Evolutionary conservation across 2,888 invertebrate species (phyloP).

Genomic region (Acanthococcus lagerstroemiae): DNA sequence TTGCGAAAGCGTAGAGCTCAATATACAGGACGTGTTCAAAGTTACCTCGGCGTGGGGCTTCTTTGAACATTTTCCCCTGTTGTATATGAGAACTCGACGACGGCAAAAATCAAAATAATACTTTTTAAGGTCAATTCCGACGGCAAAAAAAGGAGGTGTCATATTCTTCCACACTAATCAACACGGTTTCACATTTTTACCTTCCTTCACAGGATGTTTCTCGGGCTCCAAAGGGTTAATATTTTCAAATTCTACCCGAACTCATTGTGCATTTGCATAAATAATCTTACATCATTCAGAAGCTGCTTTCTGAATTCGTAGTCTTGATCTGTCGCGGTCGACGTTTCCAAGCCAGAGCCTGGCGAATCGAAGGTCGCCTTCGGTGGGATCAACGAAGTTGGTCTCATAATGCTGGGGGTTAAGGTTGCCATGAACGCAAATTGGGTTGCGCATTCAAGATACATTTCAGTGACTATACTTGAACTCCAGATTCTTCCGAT

Average conservation of each 20-base stretch:
- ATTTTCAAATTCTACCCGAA: background rate
- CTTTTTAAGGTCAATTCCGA: background rate
- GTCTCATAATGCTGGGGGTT: constrained; percentile 7
- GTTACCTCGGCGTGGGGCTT: too few relatives aligned
- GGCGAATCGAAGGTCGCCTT: constrained; percentile 33
- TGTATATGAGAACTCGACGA: too few relatives aligned
- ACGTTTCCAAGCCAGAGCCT: constrained; percentile 32
- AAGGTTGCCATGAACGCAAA: constrained; percentile 21
- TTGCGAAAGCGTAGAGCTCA: too few relatives aligned
- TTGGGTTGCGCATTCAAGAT: constrained; percentile 11
- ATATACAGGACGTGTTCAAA: too few relatives aligned
- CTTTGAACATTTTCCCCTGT: too few relatives aligned
- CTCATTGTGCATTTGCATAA: too few relatives aligned
- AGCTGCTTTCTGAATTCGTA: constrained; percentile 64
- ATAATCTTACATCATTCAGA: constrained; percentile 62
- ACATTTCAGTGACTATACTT: constrained; percentile 8
- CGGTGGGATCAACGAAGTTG: constrained; percentile 27
- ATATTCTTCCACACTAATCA: background rate
- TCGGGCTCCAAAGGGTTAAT: background rate
- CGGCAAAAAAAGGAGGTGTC: background rate
- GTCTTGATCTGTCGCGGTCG: constrained; percentile 54
- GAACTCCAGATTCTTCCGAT: too few relatives aligned
- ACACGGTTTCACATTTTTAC: background rate
- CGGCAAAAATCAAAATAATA: background rate
- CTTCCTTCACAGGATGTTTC: background rate